Conservation (phyloP, 2,888 invertebrate genomes). For the Macrosiphum euphorbiae region DNA sequence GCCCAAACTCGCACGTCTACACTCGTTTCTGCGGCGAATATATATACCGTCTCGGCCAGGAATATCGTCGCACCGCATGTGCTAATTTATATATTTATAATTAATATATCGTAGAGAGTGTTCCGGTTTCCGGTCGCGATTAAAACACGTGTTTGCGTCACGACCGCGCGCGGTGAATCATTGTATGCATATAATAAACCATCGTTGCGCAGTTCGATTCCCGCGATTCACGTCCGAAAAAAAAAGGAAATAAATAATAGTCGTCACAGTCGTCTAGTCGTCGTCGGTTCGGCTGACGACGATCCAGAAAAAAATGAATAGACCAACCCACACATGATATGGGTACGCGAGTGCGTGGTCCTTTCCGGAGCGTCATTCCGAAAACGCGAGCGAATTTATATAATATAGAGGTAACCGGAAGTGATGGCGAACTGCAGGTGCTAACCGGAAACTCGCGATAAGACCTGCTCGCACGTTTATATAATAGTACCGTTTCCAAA, state of each 20-base stretch:
- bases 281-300: background rate
- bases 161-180: background rate
- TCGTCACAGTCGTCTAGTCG: background rate
- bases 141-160: slow-evolving; percentile 48
- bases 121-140: slow-evolving; percentile 59
- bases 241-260: background rate
- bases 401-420: background rate
- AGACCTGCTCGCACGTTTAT: no score
- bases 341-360: background rate
- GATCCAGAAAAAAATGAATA: background rate
- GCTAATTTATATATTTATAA: slow-evolving; percentile 29
- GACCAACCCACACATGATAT: background rate
- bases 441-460: background rate
- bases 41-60: background rate
- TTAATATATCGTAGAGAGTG: slow-evolving; percentile 24
- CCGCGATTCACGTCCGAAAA: background rate
- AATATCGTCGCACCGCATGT: background rate
- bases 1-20: background rate
- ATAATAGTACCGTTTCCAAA: background rate
- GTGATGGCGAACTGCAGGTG: background rate
- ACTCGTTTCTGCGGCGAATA: background rate
- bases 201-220: background rate
- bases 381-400: background rate
- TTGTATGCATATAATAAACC: no score
- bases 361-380: background rate